Conservation (phyloP, 2,888 invertebrate species). For the Pecten maximus region DNA sequence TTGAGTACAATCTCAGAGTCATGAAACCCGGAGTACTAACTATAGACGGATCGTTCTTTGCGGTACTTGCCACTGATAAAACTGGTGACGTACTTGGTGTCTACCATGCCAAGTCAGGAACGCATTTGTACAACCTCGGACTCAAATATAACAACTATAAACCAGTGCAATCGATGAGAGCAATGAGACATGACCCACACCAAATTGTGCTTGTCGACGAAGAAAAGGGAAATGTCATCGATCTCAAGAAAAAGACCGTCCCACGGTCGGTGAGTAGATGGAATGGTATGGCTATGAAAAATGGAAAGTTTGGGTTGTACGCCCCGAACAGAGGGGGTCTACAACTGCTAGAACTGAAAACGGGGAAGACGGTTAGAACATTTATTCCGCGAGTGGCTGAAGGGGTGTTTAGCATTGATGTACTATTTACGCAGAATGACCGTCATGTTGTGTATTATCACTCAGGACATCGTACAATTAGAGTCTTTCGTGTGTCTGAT, state of each 20-base stretch:
- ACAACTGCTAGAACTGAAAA: constrained; percentile 93
- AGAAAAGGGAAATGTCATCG: constrained; percentile 93
- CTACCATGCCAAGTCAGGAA: constrained; percentile 91
- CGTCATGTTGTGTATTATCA: constrained; percentile 98
- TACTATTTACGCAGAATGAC: constrained; percentile 94
- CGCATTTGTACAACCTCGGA: constrained; percentile 81
- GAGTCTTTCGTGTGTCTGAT: constrained; percentile 95
- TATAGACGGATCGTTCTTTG: constrained; percentile 89
- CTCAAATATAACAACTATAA: constrained; percentile 80
- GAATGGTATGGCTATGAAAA: constrained; percentile 88
- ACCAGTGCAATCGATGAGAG: constrained; percentile 77
- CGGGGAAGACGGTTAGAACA: constrained; percentile 93
- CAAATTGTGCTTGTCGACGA: constrained; percentile 94
- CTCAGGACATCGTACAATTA: constrained; percentile 95
- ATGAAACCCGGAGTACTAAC: constrained; percentile 92
- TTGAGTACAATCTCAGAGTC: constrained; percentile 91
- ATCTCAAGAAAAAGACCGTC: constrained; percentile 93
- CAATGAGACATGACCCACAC: constrained; percentile 83
- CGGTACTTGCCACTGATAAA: constrained; percentile 86
- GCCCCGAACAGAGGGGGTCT: constrained; percentile 96
- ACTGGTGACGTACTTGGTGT: constrained; percentile 94
- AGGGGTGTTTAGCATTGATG: constrained; percentile 96
- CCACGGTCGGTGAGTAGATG: constrained; percentile 94
- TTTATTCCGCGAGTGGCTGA: constrained; percentile 95
- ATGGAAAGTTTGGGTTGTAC: constrained; percentile 92